These are phyloP conservation scores for Drepana arcuata DNA, from an alignment of 1,140 invertebrate species.

Conservation along the genomic window DNA sequence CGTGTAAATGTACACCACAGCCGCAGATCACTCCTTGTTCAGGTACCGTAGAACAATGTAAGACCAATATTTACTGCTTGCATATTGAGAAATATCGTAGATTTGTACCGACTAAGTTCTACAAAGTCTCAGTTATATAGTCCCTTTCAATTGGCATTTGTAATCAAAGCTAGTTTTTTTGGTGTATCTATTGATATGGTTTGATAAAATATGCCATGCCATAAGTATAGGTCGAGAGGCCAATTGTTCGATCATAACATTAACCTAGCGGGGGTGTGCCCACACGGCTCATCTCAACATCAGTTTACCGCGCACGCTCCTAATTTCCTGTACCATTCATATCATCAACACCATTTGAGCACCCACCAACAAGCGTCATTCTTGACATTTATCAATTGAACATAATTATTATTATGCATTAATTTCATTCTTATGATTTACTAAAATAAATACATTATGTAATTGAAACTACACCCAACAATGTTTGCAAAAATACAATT, in stretches of 20 bases:
- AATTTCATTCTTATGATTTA: too few relatives aligned
- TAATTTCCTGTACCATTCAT: constrained; percentile 52
- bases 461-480: too few relatives aligned
- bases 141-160: too few relatives aligned
- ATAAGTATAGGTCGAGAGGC: constrained; percentile 18
- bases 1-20: constrained; percentile 37
- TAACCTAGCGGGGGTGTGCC: constrained; percentile 47
- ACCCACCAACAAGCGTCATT: constrained; percentile 30
- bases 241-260: constrained; percentile 49
- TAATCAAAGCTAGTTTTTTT: too few relatives aligned
- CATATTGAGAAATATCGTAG: too few relatives aligned
- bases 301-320: constrained; percentile 53
- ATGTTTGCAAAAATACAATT: too few relatives aligned
- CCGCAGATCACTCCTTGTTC: constrained; percentile 28
- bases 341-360: constrained; percentile 28
- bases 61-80: constrained; percentile 30
- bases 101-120: too few relatives aligned
- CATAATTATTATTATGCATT: too few relatives aligned
- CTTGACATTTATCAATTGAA: constrained; percentile 7
- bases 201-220: too few relatives aligned
- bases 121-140: too few relatives aligned
- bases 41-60: constrained; percentile 27
- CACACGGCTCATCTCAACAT: constrained; percentile 54
- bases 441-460: too few relatives aligned
- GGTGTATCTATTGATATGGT: too few relatives aligned